These are phyloP conservation scores for Callosobruchus maculatus DNA, from an alignment of 2,888 invertebrate species.

Conservation along the genomic window DNA sequence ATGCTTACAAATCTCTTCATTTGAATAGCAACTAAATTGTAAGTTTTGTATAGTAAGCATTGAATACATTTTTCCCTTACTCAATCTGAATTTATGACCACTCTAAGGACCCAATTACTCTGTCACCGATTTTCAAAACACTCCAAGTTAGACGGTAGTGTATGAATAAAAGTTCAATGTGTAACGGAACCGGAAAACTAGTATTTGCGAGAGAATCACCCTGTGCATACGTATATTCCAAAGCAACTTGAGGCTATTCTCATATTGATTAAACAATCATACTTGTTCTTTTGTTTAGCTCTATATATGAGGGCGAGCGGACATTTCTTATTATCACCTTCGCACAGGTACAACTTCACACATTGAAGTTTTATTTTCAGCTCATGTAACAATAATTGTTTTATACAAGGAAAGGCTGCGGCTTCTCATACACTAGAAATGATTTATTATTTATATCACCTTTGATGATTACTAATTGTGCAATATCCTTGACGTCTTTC, in stretches of 20 bases:
- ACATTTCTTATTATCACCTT: neutral
- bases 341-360: neutral
- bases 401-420: neutral
- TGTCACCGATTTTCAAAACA: too few species aligned
- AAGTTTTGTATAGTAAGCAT: too few species aligned
- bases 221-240: neutral
- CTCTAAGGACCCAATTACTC: too few species aligned
- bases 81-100: too few species aligned
- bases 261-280: constrained; percentile 21
- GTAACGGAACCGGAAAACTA: too few species aligned
- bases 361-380: neutral
- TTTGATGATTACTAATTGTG: neutral
- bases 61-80: too few species aligned
- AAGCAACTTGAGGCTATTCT: neutral
- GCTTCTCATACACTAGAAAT: neutral
- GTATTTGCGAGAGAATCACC: neutral
- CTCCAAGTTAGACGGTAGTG: too few species aligned
- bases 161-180: too few species aligned
- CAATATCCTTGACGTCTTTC: neutral
- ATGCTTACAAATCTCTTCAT: too few species aligned
- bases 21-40: too few species aligned
- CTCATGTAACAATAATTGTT: neutral
- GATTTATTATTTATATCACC: neutral
- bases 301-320: neutral
- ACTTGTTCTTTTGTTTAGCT: constrained; percentile 4